These are phyloP conservation scores for Cephalopachus bancanus DNA, from an alignment of 2,797 vertebrate genomes.

Conservation along the genomic window DNA sequence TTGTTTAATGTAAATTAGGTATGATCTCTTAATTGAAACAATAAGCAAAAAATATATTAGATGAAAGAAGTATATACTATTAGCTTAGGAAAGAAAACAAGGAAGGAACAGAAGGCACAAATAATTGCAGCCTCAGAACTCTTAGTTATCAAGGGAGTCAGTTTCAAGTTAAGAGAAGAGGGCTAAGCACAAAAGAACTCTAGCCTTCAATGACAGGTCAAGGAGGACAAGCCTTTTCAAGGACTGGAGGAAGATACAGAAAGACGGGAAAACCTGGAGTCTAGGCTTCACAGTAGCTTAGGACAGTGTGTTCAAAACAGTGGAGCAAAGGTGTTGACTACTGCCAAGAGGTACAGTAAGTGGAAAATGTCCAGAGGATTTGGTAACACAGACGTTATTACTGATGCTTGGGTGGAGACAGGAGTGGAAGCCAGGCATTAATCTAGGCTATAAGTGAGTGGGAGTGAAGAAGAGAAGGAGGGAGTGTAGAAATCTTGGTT, in stretches of 20 bases:
- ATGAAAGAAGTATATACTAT: background rate
- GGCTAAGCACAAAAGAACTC: background rate
- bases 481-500: background rate
- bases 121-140: background rate
- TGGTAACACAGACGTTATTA: background rate
- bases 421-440: background rate
- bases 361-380: background rate
- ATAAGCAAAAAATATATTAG: background rate
- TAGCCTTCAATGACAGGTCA: background rate
- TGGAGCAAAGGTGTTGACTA: background rate
- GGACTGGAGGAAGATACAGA: background rate
- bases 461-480: background rate
- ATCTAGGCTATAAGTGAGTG: background rate
- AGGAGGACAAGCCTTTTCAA: background rate
- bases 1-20: slow-evolving; percentile 4
- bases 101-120: background rate
- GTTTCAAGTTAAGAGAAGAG: background rate
- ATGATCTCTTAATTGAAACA: slow-evolving; percentile 23
- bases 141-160: background rate
- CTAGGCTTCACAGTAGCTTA: background rate
- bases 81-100: slow-evolving; percentile 47
- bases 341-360: background rate
- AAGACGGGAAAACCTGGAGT: background rate
- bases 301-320: background rate
- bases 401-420: background rate